Evolutionary conservation across 2,888 invertebrate species (phyloP).

Genomic region (Polydrusus pterygomalis): DNA sequence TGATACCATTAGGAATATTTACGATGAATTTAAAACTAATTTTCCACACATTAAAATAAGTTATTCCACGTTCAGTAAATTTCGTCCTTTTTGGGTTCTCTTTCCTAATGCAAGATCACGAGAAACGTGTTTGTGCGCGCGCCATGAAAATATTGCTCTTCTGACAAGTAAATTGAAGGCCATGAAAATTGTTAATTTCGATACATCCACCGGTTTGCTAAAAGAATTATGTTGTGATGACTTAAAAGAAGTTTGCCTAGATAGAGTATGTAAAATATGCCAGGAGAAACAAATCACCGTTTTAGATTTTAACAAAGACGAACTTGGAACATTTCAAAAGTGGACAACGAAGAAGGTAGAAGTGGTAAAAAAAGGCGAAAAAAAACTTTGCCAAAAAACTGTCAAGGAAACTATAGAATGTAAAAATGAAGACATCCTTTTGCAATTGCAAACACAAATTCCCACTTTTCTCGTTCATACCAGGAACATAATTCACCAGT

Average conservation of each 20-base stretch:
- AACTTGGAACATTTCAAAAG: conserved; percentile 22
- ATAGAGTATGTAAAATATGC: conserved; percentile 32
- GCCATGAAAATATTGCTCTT: conserved; percentile 9
- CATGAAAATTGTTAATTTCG: conserved; percentile 28
- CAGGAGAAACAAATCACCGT: conserved; percentile 17
- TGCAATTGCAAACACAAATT: background rate
- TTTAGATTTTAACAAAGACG: conserved; percentile 36
- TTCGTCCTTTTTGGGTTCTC: conserved; percentile 40
- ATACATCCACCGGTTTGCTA: conserved; percentile 21
- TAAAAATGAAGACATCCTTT: conserved; percentile 10
- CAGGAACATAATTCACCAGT: conserved; percentile 41
- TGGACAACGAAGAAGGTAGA: conserved; percentile 37
- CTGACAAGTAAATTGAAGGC: background rate
- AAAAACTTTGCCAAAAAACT: conserved; percentile 30
- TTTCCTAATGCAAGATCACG: conserved; percentile 26
- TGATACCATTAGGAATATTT: conserved; percentile 21
- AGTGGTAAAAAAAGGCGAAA: conserved; percentile 33
- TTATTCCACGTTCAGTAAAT: conserved; percentile 31
- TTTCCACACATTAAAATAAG: conserved; percentile 36
- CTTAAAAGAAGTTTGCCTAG: conserved; percentile 35
- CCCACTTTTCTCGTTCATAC: conserved; percentile 27
- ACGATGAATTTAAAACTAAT: conserved; percentile 12
- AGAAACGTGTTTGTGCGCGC: conserved; percentile 34
- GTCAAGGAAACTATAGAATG: conserved; percentile 35
- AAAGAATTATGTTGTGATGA: conserved; percentile 40